Percentiles rank a stretch among this genome's conserved stretches.
phyloP scores from a whole-genome alignment of 2,888 invertebrate genomes.

The Lasius platythorax region DNA sequence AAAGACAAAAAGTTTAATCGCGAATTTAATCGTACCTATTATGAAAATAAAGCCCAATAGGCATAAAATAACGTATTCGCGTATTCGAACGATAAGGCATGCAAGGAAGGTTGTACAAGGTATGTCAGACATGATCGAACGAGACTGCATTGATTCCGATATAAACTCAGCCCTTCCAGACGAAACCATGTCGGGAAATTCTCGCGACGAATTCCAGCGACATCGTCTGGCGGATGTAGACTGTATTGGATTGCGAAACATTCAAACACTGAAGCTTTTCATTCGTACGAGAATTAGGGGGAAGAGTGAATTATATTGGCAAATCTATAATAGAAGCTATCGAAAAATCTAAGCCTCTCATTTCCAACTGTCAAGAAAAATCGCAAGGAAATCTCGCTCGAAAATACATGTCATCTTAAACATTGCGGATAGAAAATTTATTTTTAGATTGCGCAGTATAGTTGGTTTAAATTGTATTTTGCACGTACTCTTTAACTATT shows the following conservation, averaged over 20 bases:
- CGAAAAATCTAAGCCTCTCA: not conserved
- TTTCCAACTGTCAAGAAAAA: not conserved
- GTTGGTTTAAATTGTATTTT: not conserved
- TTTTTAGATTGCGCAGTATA: not conserved
- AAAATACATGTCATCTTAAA: not conserved
- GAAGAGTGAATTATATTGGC: constrained; percentile 21
- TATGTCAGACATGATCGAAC: constrained; percentile 42
- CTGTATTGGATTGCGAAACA: constrained; percentile 44
- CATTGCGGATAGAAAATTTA: not conserved
- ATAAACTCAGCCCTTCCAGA: constrained; percentile 50
- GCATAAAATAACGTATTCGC: constrained; percentile 33
- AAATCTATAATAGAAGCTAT: constrained; percentile 19
- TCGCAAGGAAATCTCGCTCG: not conserved
- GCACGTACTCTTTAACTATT: not conserved
- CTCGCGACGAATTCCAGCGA: constrained; percentile 54
- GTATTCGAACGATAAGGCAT: constrained; percentile 44
- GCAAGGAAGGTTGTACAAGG: constrained; percentile 20
- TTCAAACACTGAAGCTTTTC: constrained; percentile 43
- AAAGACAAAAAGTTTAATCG: constrained; percentile 61
- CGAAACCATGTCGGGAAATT: constrained; percentile 44
- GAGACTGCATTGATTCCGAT: constrained; percentile 51
- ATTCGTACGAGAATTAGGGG: constrained; percentile 16
- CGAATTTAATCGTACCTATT: constrained; percentile 49
- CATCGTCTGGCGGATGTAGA: constrained; percentile 29
- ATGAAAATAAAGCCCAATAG: constrained; percentile 58